Evolutionary conservation across 1,140 invertebrate species (phyloP), one percentile per base, ranked within the genome.

Genomic region (Papilio helenus): DNA sequence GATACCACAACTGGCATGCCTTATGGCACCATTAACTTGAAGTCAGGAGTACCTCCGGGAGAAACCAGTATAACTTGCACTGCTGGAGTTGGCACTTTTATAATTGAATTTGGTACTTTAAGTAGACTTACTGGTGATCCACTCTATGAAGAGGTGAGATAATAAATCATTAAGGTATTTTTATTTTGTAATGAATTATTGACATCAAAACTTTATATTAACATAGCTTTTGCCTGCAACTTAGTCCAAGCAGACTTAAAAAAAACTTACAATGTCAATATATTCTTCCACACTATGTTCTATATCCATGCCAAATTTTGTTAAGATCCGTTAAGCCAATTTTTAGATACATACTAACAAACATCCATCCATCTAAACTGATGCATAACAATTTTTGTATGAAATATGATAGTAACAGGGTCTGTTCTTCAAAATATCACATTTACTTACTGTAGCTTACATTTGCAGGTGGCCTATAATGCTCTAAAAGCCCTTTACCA

Each of bases 61-160:
- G 99, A 99, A 95, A 99, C 99, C 9, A 97, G 98, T 74, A 96
- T 99, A 3, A 99, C 99, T 0, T 99, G 99, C 92, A 99, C 99
- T 7, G 99, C 99, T 44, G 99, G 99, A 14, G 98, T 99, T 72
- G 99, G 99, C 20, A 99, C 99, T 2, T 99, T 99, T 92, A 96
- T 99, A 51, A 94, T 99, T 2, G 99, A 99, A 95, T 99, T 99
- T 96, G 99, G 98, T 5, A 97, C 99, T 0, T 93, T 99, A 0
- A 99, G 98, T 82, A 95, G 98, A 74, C 95, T 99, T 2, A 99
- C 99, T 44, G 99, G 99, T 18, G 98, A 99, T 95, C 98, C 98
- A 0, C 94, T 99, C 12, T 99, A 98, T 96, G 99, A 99, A 95
- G 97, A 98, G 93, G 96, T 96, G 92, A 46, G 78, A 10, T 10